Base-by-base conservation (phyloP, 2,888 invertebrate genomes). In the Hypercompe scribonia region DNA sequence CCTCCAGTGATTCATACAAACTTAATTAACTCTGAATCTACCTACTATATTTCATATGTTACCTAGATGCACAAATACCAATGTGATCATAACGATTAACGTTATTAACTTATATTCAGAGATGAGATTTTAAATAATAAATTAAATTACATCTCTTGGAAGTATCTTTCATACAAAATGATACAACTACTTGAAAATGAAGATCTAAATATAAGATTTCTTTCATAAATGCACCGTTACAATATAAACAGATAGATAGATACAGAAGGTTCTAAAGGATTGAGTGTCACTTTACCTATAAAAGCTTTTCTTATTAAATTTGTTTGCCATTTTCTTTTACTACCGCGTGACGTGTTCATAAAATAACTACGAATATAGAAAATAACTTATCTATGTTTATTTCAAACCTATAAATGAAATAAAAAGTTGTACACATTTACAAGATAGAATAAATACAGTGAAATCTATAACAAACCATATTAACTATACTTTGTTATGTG, bases 1-100 rank as follows among this genome's bases (percentile, higher is more conserved):
- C 74, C 82, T 74, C 70, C 75, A 70, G 68, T 84, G 80, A 84
- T 66, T 84, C 85, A 83, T 76, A 64, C 70, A 64, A 36, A 74
- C 65, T 78, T 76, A 76, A 80, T 81, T 77, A 75, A 70, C 65
- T 31, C 31, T 72, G 71, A 68, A 74, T 68, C 13, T 73, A 65
- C 70, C 74, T 58, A 58, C 72, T 39, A 28, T n/a, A 4, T 11
- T 34, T 68, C 34, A 39, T 68, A 74, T 75, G 36, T 80, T 76
- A 68, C 77, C 73, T 77, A 80, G 76, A 77, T 78, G 75, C 72
- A 82, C 63, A 78, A 76, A 76, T 73, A 67, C n/a, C n/a, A n/a
- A n/a, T n/a, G 36, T 36, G 8, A 36, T 46, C 21, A 34, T 33
- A 33, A 13, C 24, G 24, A 13, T 15, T 67, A 33, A 34, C 18